Base-by-base conservation (phyloP, 2,888 invertebrate genomes). In the Leptopilina syphax region DNA sequence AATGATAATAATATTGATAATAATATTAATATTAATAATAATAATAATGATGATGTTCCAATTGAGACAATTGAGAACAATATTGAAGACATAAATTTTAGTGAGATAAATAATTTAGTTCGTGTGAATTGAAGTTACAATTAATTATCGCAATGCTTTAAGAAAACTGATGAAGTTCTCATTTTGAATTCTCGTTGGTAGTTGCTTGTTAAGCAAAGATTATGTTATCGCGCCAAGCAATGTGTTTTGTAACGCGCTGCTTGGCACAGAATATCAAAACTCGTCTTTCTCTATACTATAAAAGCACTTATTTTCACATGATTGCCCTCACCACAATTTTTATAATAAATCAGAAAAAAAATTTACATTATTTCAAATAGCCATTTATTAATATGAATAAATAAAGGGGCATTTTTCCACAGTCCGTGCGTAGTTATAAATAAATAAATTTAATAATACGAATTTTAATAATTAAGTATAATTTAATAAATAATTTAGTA, bases 191-290 rank as follows among this genome's bases (percentile, higher is more conserved):
- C n/a, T 79, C 57, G 70, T 73, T 83, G 84, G 85, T 80, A 84
- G 47, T 47, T 81, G 79, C 79, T 73, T 76, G 82, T 87, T 85
- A 84, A 83, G 83, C 84, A 84, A 83, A 88, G 87, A 87, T 88
- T 88, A 85, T 86, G 86, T 87, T 88, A 86, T 86, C 87, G 83
- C 80, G 81, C 81, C 80, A 83, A 47, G 81, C 83, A 88, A 88
- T 79, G 82, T 82, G 83, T 88, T 88, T 88, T 88, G 86, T 86
- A 88, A 87, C 84, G 65, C 81, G 76, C 77, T 77, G 79, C 80
- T 82, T 78, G 83, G 73, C 83, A 85, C 81, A 83, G 86, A 88
- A 87, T 86, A 83, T 85, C 86, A 34, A 86, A 88, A 78, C 79
- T 78, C 73, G 57, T 65, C 67, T 73, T 73, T 73, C 63, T 67